Conservation (phyloP, 1,140 invertebrate species). For the Himalopsyche phryganea region DNA sequence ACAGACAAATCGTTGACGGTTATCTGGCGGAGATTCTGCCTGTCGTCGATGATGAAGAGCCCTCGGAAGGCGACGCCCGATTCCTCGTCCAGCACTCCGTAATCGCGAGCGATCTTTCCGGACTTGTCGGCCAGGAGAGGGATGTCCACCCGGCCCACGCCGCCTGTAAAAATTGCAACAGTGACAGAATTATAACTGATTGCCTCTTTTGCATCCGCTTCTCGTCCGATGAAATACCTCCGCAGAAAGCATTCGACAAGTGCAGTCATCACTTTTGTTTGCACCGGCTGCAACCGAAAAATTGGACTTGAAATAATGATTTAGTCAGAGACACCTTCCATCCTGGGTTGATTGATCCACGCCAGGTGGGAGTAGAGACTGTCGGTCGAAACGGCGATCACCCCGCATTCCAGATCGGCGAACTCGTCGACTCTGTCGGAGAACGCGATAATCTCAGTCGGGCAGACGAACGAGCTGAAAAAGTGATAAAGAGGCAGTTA, state of each 20-base stretch:
- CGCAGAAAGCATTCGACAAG: no score
- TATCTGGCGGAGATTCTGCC: conserved; percentile 90
- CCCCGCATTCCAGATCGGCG: conserved; percentile 74
- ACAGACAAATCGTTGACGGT: conserved; percentile 98
- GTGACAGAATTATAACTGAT: no score
- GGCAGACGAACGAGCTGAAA: conserved; percentile 86
- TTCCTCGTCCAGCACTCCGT: conserved; percentile 92
- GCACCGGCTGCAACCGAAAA: no score
- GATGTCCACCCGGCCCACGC: conserved; percentile 93
- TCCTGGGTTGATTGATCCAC: conserved; percentile 92
- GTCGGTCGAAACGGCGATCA: conserved; percentile 86
- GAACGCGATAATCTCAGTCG: conserved; percentile 95
- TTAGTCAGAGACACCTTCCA: no score
- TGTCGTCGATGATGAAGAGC: conserved; percentile 94
- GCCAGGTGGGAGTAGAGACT: conserved; percentile 89
- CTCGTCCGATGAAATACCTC: no score
- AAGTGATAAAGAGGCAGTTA: no score
- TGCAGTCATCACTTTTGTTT: no score
- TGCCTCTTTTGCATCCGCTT: no score
- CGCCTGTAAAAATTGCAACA: conserved; percentile 47
- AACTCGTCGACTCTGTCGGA: conserved; percentile 84
- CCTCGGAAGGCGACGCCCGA: conserved; percentile 93
- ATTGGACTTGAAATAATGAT: conserved; percentile 4
- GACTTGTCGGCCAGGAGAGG: conserved; percentile 94
- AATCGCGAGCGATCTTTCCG: conserved; percentile 78